Evolutionary conservation across 2,113 vertebrate genomes (phyloP).

Genomic region (Percopsis transmontana): DNA sequence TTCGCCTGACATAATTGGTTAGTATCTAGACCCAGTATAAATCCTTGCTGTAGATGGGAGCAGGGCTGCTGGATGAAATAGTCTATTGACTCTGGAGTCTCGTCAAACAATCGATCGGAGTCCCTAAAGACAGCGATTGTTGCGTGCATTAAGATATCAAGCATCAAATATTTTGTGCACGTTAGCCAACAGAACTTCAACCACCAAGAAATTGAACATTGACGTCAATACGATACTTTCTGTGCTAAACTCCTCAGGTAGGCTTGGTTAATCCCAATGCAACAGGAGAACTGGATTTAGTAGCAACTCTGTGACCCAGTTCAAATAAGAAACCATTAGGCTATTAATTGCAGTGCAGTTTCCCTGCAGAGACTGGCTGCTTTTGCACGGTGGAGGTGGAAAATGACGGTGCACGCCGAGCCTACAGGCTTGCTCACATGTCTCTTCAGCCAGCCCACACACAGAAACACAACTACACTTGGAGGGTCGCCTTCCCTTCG

Average conservation of each 20-base stretch:
- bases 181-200: conserved; percentile 3
- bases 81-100: background rate
- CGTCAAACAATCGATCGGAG: conserved; percentile 8
- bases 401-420: conserved; percentile 32
- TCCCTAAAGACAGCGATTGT: conserved; percentile 11
- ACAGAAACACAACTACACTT: conserved; percentile 1
- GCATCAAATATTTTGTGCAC: conserved; percentile 2
- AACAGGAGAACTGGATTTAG: conserved; percentile 43
- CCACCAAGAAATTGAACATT: background rate
- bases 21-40: conserved; percentile 7
- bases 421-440: conserved; percentile 34
- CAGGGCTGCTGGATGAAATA: conserved; percentile 19
- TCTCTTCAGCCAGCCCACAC: conserved; percentile 38
- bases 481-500: conserved; percentile 11
- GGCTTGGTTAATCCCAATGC: conserved; percentile 25
- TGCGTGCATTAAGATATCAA: background rate
- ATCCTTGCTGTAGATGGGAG: background rate
- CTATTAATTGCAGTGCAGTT: conserved; percentile 51
- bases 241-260: conserved; percentile 7
- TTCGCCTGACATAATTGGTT: conserved; percentile 26
- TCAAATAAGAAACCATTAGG: conserved; percentile 50
- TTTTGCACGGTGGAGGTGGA: conserved; percentile 18
- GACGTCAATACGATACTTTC: conserved; percentile 22
- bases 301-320: conserved; percentile 49
- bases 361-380: conserved; percentile 33